A percentile compares a stretch with the other conserved stretches of the same genome.
Conservation (phyloP, 1,140 invertebrate species). For the Pogonus chalceus region DNA sequence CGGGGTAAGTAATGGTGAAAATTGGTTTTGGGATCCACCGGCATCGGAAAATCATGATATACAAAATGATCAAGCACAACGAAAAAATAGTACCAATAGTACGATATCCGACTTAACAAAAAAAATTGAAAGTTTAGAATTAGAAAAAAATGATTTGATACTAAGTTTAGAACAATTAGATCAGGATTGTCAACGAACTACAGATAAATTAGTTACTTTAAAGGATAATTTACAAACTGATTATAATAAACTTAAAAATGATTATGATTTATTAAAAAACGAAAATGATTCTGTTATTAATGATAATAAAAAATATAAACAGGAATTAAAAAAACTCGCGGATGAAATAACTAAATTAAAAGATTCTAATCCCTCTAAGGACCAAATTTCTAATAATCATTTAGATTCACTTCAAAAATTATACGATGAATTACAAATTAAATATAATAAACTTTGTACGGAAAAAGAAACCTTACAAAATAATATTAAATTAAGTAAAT, state of each 20-base stretch:
- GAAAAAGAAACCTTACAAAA: background rate
- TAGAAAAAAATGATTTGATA: slow-evolving; percentile 27
- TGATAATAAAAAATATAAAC: background rate
- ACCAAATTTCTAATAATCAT: no score
- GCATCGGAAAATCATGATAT: slow-evolving; percentile 22
- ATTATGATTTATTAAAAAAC: slow-evolving; percentile 30
- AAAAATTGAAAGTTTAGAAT: slow-evolving; percentile 24
- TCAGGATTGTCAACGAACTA: slow-evolving; percentile 28
- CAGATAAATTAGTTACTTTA: slow-evolving; percentile 26
- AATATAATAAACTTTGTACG: background rate
- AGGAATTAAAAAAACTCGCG: background rate
- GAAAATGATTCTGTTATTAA: background rate
- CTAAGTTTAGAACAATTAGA: slow-evolving; percentile 29
- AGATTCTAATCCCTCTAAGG: no score
- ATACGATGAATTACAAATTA: background rate
- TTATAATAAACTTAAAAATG: slow-evolving; percentile 40
- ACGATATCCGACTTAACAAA: slow-evolving; percentile 13
- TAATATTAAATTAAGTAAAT: background rate
- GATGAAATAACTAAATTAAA: no score
- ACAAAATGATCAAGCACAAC: slow-evolving; percentile 10
- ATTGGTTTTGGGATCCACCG: slow-evolving; percentile 46
- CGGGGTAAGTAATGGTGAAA: slow-evolving; percentile 40
- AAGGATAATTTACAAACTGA: slow-evolving; percentile 42
- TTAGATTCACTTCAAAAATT: background rate
- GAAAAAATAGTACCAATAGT: background rate